Percentiles rank a stretch among this genome's conserved stretches.
phyloP scores from a whole-genome alignment of 2,888 invertebrate genomes.

The Amphipyra berbera region DNA sequence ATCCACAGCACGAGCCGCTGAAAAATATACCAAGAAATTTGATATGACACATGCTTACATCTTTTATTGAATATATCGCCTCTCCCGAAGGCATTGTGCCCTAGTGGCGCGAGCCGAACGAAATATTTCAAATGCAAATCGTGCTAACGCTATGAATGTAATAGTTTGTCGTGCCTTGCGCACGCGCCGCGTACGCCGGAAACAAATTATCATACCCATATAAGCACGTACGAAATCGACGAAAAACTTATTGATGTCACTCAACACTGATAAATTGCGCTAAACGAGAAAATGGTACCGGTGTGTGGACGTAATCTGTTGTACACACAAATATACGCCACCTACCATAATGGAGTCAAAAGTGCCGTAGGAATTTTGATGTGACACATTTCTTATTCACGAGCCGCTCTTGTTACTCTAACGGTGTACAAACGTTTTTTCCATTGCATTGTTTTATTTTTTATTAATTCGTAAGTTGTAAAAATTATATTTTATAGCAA shows the following conservation, averaged over 20 bases:
- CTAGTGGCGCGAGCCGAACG: slow-evolving; percentile 82
- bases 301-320: slow-evolving; percentile 72
- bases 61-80: slow-evolving; percentile 78
- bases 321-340: slow-evolving; percentile 67
- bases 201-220: slow-evolving; percentile 90
- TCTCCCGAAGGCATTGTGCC: slow-evolving; percentile 83
- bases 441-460: slow-evolving; percentile 50
- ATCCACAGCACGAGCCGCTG: slow-evolving; percentile 82
- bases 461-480: slow-evolving; percentile 46
- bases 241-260: slow-evolving; percentile 87
- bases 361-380: slow-evolving; percentile 69
- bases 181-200: slow-evolving; percentile 88
- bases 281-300: slow-evolving; percentile 82
- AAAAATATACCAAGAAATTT: slow-evolving; percentile 88
- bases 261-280: slow-evolving; percentile 84
- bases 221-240: slow-evolving; percentile 85
- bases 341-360: slow-evolving; percentile 67
- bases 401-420: slow-evolving; percentile 63
- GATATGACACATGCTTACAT: slow-evolving; percentile 81
- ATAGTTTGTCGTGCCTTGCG: slow-evolving; percentile 88
- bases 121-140: slow-evolving; percentile 90
- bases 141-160: slow-evolving; percentile 89
- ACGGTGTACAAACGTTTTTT: slow-evolving; percentile 70
- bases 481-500: slow-evolving; percentile 58
- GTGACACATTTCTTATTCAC: slow-evolving; percentile 68